phyloP scores from a whole-genome alignment of 2,888 invertebrate genomes.

The Gymnosoma rotundatum region DNA sequence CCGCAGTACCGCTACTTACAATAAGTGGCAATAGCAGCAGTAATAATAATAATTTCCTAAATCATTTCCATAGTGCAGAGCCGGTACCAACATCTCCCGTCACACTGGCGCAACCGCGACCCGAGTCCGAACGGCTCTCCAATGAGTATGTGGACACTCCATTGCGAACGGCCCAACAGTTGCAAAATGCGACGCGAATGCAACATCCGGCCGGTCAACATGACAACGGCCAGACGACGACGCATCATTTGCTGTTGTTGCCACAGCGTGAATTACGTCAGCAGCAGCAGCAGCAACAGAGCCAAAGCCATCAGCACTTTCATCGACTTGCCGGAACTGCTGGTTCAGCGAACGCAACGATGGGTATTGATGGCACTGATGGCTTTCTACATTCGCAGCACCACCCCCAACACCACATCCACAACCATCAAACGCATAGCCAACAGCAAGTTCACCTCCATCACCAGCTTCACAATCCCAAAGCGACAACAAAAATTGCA shows the following conservation, averaged over 20 bases:
- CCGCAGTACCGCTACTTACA: conserved; percentile 72
- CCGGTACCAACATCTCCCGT: conserved; percentile 81
- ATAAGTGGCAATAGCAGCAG: conserved; percentile 71
- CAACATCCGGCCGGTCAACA: conserved; percentile 82
- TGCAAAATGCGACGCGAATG: conserved; percentile 83
- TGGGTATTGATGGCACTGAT: conserved; percentile 74
- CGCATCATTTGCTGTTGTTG: conserved; percentile 83
- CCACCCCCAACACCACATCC: conserved; percentile 76
- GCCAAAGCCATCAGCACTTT: conserved; percentile 72
- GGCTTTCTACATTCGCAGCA: conserved; percentile 83
- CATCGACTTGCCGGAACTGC: conserved; percentile 74
- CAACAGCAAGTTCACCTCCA: conserved; percentile 43
- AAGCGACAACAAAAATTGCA: conserved; percentile 73
- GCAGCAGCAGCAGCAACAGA: conserved; percentile 83
- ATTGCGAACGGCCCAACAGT: conserved; percentile 83
- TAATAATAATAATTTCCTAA: conserved; percentile 78
- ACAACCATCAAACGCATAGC: conserved; percentile 73
- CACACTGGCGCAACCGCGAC: conserved; percentile 88
- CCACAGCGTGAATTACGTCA: conserved; percentile 84
- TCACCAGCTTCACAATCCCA: conserved; percentile 69
- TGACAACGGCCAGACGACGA: conserved; percentile 83
- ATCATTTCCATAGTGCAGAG: conserved; percentile 81
- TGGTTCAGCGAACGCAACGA: conserved; percentile 72
- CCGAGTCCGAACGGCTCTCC: conserved; percentile 91
- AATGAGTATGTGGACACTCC: conserved; percentile 98